Conservation (phyloP, 2,797 vertebrate genomes). For the Dendrocincla tyrannina region DNA sequence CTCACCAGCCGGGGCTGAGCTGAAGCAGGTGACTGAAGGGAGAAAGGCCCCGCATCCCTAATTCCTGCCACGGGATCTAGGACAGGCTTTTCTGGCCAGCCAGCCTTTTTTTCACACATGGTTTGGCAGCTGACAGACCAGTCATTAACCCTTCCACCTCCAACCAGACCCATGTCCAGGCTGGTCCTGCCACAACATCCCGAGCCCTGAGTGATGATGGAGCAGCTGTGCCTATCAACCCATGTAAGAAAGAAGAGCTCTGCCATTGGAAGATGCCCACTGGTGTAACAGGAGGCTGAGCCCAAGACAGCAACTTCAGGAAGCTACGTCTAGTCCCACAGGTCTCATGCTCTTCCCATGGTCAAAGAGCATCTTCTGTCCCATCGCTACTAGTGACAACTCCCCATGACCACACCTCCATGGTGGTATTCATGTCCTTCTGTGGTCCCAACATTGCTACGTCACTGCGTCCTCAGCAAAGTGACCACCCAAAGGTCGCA, state of each 20-base stretch:
- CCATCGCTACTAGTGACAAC: neutral
- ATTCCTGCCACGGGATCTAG: constrained; percentile 48
- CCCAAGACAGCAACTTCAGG: neutral
- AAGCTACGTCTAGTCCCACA: neutral
- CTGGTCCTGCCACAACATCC: neutral
- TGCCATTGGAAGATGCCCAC: neutral
- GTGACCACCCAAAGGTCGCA: neutral
- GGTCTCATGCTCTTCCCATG: neutral
- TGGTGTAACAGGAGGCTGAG: neutral
- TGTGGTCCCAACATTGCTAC: neutral
- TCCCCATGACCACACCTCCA: neutral
- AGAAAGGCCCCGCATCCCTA: neutral
- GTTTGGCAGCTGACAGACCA: neutral
- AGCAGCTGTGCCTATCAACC: rapidly evolving
- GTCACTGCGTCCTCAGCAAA: rapidly evolving
- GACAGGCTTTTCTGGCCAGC: neutral
- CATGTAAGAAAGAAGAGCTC: neutral
- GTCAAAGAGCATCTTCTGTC: neutral
- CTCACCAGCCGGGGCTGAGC: neutral
- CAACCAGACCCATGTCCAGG: neutral
- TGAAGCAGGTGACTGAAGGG: neutral
- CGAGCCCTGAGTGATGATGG: neutral
- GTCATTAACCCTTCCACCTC: constrained; percentile 34
- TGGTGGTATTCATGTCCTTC: neutral
- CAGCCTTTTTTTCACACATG: neutral